Conservation (phyloP, 2,888 invertebrate genomes). For the Drosophila mimica region DNA sequence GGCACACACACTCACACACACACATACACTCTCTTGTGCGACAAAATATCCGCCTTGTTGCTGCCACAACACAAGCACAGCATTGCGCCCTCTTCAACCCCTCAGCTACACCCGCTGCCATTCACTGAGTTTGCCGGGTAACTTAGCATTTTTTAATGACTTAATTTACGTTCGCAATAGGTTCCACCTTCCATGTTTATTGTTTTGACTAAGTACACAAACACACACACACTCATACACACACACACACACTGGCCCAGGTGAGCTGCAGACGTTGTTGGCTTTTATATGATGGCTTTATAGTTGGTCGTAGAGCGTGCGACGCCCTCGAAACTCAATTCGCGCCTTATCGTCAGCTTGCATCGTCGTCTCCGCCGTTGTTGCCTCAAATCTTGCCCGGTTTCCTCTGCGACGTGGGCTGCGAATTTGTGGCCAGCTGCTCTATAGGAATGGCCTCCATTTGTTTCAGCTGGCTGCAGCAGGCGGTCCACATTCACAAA, state of each 20-base stretch:
- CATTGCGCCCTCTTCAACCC: neutral
- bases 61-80: slow-evolving; percentile 40
- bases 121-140: slow-evolving; percentile 40
- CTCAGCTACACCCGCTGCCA: slow-evolving; percentile 15
- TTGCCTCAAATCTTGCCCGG: slow-evolving; percentile 60
- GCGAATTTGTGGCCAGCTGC: slow-evolving; percentile 63
- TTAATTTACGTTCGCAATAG: slow-evolving; percentile 84
- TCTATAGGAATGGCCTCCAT: slow-evolving; percentile 57
- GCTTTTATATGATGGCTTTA: slow-evolving; percentile 63
- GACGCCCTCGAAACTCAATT: slow-evolving; percentile 75
- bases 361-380: slow-evolving; percentile 58
- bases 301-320: slow-evolving; percentile 71
- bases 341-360: slow-evolving; percentile 69
- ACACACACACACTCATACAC: slow-evolving; percentile 3
- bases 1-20: slow-evolving; percentile 27
- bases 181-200: slow-evolving; percentile 83
- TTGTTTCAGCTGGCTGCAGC: slow-evolving; percentile 50
- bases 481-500: slow-evolving; percentile 51
- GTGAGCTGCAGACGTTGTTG: slow-evolving; percentile 25
- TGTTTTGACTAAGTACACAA: slow-evolving; percentile 75
- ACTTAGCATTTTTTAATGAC: slow-evolving; percentile 84
- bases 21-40: slow-evolving; percentile 36
- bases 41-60: slow-evolving; percentile 58
- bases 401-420: slow-evolving; percentile 72
- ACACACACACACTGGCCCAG: slow-evolving; percentile 2